Base-by-base conservation (phyloP, 1,140 invertebrate species). In the Akabosia matsudoensis region DNA sequence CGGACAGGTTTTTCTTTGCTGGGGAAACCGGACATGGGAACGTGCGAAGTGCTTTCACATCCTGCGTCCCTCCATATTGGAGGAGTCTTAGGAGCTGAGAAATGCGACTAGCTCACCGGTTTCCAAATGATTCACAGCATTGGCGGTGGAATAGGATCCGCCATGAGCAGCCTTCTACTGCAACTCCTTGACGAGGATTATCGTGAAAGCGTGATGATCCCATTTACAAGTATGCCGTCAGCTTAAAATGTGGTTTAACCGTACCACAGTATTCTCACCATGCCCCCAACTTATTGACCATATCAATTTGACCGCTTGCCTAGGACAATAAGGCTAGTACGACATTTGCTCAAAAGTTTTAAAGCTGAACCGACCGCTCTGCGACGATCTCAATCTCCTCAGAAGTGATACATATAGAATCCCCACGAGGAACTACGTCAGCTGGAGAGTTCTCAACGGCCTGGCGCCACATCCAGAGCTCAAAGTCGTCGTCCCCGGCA, bases 401-500 rank as follows among this genome's bases (percentile, higher is more conserved):
- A 84, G n/a, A n/a, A n/a, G n/a, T n/a, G n/a, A n/a, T n/a, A n/a
- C n/a, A n/a, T n/a, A n/a, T n/a, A n/a, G n/a, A n/a, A 89, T 88
- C 81, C 88, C 88, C 24, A 88, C 88, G 67, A 88, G 89, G 79
- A 81, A 89, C 74, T 89, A 90, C 80, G 88, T 89, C 67, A 89
- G 90, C 84, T 84, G 90, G 51, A 83, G 88, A 73, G 90, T 90
- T 82, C 81, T 90, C 76, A 88, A 88, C 52, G 88, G 89, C 54
- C 89, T 90, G 87, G 89, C 90, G 1, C 89, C 88, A 45, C 90
- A 86, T 70, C 89, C 89, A 13, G 86, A 88, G 80, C 85, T 90
- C 73, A 88, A 89, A 82, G 90, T 89, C 85, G 89, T 90, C 84
- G 88, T 89, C 85, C 88, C 88, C 33, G 88, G 88, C 88, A 28